These are phyloP conservation scores for Buathra laborator DNA, from an alignment of 2,888 invertebrate genomes.

Conservation along the genomic window DNA sequence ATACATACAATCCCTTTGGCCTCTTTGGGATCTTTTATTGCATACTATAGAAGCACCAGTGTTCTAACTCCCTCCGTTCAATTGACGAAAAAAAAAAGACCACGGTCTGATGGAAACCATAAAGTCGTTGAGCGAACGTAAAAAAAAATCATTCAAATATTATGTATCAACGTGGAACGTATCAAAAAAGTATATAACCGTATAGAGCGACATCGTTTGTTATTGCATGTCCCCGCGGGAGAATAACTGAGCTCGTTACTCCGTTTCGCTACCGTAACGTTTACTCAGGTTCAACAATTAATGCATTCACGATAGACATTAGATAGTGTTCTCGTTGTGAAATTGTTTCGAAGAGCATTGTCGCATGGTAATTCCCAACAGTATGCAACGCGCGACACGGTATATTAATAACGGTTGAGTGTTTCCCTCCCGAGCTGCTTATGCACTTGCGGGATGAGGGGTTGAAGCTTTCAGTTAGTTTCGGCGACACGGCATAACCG, in stretches of 20 bases:
- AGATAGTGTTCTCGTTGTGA: not conserved
- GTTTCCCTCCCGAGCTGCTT: not conserved
- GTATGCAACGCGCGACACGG: constrained; percentile 2
- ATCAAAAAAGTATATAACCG: not conserved
- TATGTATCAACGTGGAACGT: not conserved
- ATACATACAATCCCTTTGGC: constrained; percentile 20
- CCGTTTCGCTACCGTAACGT: not conserved
- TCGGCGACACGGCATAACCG: not conserved
- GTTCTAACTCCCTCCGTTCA: constrained; percentile 10
- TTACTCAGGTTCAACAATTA: constrained; percentile 13
- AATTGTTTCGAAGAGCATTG: not conserved
- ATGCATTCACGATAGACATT: not conserved
- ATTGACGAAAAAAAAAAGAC: constrained; percentile 23
- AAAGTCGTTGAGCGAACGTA: not conserved
- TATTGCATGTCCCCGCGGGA: not conserved
- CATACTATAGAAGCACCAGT: not conserved
- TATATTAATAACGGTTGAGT: constrained; percentile 20
- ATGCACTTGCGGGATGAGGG: not conserved
- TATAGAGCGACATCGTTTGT: not conserved
- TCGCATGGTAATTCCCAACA: not conserved
- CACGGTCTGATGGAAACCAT: not conserved
- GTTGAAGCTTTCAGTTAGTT: not conserved
- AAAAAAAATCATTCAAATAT: not conserved
- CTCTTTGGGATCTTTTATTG: constrained; percentile 21
- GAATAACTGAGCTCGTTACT: not conserved